These are phyloP conservation scores for Nasonia longicornis DNA, from an alignment of 1,140 invertebrate genomes.

Conservation along the genomic window DNA sequence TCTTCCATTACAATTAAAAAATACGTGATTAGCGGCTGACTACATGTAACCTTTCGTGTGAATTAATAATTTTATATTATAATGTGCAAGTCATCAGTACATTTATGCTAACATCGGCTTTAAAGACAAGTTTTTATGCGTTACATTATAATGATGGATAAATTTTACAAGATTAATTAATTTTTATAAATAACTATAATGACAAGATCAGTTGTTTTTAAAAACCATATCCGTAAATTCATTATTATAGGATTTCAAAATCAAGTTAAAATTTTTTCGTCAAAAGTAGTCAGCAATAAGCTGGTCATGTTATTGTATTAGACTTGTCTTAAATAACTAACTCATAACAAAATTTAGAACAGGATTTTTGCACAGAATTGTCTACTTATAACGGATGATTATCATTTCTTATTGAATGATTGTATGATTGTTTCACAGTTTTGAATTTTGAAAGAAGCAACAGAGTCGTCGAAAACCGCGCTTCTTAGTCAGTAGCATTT, in stretches of 20 bases:
- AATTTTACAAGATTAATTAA: constrained; percentile 10
- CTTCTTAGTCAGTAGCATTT: constrained; percentile 3
- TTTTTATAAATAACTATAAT: constrained; percentile 4
- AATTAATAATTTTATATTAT: background rate
- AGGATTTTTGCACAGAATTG: background rate
- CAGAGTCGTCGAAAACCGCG: background rate
- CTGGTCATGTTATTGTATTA: background rate
- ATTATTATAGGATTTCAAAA: constrained; percentile 16
- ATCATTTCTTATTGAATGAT: constrained; percentile 19
- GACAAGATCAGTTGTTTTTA: constrained; percentile 12
- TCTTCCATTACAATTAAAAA: constrained; percentile 20
- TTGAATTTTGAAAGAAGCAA: background rate
- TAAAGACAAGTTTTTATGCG: background rate
- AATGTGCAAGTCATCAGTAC: constrained; percentile 15
- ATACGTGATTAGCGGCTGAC: constrained; percentile 21
- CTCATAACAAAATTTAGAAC: background rate
- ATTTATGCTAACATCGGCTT: constrained; percentile 4
- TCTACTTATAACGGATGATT: background rate
- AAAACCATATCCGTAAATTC: constrained; percentile 1
- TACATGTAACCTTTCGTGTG: background rate
- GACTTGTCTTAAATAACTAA: background rate
- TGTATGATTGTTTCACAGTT: background rate
- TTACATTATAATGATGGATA: constrained; percentile 4
- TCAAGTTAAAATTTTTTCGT: constrained; percentile 3
- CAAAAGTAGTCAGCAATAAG: background rate